phyloP scores from a whole-genome alignment of 1,140 invertebrate species.

The Halyomorpha halys region DNA sequence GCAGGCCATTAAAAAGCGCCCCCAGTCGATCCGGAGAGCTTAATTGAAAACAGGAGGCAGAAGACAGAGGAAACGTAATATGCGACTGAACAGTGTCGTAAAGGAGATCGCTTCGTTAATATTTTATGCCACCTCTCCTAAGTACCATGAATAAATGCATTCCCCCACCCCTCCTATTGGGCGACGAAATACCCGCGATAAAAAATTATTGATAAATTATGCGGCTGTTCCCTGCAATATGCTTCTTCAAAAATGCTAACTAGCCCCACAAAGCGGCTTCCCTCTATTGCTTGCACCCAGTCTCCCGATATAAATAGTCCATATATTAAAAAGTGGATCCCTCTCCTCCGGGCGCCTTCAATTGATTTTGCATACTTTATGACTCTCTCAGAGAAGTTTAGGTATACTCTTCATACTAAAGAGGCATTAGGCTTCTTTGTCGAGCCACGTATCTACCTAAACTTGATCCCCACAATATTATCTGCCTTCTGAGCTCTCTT shows the following conservation, averaged over 20 bases:
- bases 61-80: constrained; percentile 14
- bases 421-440: constrained; percentile 4
- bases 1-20: not conserved
- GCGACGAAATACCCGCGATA: constrained; percentile 8
- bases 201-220: constrained; percentile 17
- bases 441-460: not conserved
- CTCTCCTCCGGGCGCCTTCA: not conserved
- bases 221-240: constrained; percentile 6
- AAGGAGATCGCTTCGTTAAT: constrained; percentile 14
- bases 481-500: no score
- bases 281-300: constrained; percentile 7
- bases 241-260: constrained; percentile 10
- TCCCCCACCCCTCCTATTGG: constrained; percentile 7
- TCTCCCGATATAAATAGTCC: constrained; percentile 8
- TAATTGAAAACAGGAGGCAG: constrained; percentile 11
- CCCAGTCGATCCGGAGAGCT: not conserved
- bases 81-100: constrained; percentile 7
- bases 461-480: not conserved
- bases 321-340: constrained; percentile 14
- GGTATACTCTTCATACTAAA: constrained; percentile 7
- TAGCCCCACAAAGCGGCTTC: not conserved
- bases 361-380: constrained; percentile 14
- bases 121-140: constrained; percentile 8
- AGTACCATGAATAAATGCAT: constrained; percentile 13
- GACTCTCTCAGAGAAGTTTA: constrained; percentile 8